These are phyloP conservation scores for Hylomyscus alleni DNA, from an alignment of 2,797 vertebrate species.

Conservation along the genomic window DNA sequence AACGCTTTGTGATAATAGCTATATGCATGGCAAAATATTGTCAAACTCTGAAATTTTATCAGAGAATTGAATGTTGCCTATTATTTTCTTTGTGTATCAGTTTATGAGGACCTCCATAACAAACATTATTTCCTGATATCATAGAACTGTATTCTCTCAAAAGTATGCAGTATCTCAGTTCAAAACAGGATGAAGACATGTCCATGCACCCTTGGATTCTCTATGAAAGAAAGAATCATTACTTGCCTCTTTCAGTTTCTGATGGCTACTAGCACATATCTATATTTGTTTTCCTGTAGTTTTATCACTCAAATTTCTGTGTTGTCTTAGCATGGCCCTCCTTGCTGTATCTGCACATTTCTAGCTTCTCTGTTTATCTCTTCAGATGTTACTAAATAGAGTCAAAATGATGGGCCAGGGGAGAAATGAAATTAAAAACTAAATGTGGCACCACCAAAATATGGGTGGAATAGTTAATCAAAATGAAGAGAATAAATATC, in stretches of 20 bases:
- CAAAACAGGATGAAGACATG: background rate
- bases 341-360: background rate
- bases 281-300: no score
- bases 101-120: background rate
- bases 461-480: background rate
- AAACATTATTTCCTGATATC: background rate
- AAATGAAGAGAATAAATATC: background rate
- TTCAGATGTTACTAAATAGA: background rate
- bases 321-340: background rate
- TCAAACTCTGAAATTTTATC: background rate
- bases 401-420: background rate
- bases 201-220: no score
- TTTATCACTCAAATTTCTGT: background rate
- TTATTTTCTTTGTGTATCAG: background rate
- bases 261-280: background rate
- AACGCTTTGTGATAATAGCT: background rate
- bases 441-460: background rate
- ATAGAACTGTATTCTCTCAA: background rate
- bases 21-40: background rate
- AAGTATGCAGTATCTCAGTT: background rate
- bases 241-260: background rate
- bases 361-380: background rate
- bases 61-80: background rate
- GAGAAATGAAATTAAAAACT: slow-evolving; percentile 20
- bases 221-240: background rate